Conservation (phyloP, 2,113 vertebrate species). For the Syngnathus scovelli region DNA sequence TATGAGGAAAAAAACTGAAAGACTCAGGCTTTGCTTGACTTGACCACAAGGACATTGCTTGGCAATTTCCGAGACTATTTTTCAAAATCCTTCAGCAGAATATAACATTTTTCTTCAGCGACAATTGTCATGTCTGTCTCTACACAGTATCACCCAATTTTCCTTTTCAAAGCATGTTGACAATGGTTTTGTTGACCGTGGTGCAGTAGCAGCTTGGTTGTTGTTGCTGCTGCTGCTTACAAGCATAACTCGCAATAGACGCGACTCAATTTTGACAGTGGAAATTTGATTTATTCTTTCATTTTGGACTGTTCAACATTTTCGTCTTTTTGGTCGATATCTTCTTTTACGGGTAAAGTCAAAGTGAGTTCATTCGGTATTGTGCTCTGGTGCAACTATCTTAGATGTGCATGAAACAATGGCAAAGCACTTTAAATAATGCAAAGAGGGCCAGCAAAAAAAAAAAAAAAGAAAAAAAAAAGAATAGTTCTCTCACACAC, state of each 20-base stretch:
- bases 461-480: slow-evolving; percentile 37
- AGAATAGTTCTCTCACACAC: slow-evolving; percentile 31
- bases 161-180: background rate
- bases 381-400: background rate
- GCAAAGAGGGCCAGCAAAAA: slow-evolving; percentile 18
- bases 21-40: background rate
- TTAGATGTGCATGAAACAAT: slow-evolving; percentile 12
- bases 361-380: background rate
- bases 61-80: background rate
- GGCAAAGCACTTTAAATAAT: slow-evolving; percentile 18
- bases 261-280: too few species aligned
- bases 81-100: background rate
- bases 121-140: background rate
- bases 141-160: background rate
- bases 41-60: background rate
- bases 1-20: background rate
- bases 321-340: background rate
- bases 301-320: background rate
- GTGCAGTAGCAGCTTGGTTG: too few species aligned
- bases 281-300: background rate
- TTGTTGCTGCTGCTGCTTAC: background rate
- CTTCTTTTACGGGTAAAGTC: background rate
- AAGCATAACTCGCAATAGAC: background rate
- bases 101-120: background rate
- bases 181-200: background rate